These are phyloP conservation scores for Melospiza melodia DNA, from an alignment of 2,113 vertebrate genomes.

Conservation along the genomic window DNA sequence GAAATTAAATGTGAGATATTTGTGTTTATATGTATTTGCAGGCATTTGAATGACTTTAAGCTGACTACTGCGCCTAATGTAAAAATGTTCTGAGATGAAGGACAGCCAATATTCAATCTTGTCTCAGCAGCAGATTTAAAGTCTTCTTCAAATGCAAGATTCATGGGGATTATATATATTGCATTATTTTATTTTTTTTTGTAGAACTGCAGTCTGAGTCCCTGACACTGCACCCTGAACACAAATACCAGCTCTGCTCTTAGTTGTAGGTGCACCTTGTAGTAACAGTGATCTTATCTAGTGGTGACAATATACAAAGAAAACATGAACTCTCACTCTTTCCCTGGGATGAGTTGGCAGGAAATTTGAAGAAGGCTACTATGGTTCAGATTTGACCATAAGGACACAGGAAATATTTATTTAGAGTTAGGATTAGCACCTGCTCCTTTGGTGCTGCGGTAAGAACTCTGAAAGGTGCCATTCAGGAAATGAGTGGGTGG, in stretches of 20 bases:
- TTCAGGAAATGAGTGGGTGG: slow-evolving; percentile 67
- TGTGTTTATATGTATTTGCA: neutral
- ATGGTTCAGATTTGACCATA: slow-evolving; percentile 43
- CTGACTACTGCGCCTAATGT: neutral
- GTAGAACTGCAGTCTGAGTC: neutral
- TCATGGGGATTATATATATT: neutral
- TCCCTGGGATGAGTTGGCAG: neutral
- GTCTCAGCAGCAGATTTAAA: neutral
- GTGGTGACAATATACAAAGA: neutral
- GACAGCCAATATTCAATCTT: neutral
- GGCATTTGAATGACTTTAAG: neutral
- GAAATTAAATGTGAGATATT: neutral
- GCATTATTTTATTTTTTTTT: too few species aligned
- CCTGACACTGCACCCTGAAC: neutral
- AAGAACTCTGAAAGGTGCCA: slow-evolving; percentile 63
- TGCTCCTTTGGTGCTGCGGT: slow-evolving; percentile 50
- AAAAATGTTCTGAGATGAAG: neutral
- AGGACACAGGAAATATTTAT: slow-evolving; percentile 76
- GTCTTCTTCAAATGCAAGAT: neutral
- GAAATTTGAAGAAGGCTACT: slow-evolving; percentile 16
- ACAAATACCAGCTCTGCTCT: neutral
- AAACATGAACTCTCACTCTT: slow-evolving; percentile 1
- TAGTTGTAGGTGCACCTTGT: neutral
- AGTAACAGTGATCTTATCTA: neutral
- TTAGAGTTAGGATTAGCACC: slow-evolving; percentile 74